Evolutionary conservation across 1,140 invertebrate species (phyloP).

Genomic region (Pseudomyrmex sp.): DNA sequence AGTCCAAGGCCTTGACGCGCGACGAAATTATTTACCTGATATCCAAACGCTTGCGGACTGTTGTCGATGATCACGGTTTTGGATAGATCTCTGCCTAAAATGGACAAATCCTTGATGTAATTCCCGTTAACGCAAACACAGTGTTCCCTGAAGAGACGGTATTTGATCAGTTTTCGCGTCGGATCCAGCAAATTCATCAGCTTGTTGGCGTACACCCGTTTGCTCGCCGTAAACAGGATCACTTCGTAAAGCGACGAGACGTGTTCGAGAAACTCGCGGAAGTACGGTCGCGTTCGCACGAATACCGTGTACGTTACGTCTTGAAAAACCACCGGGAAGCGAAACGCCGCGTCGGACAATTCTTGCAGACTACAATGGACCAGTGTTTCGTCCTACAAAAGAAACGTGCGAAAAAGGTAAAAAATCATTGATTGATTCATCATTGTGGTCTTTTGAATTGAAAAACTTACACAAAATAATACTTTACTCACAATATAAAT

Average conservation of each 20-base stretch:
- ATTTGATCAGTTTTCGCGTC: slow-evolving; percentile 95
- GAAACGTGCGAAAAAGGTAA: not conserved
- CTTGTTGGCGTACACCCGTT: slow-evolving; percentile 98
- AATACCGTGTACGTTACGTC: slow-evolving; percentile 96
- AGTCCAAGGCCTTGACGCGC: too few relatives aligned
- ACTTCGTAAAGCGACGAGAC: slow-evolving; percentile 97
- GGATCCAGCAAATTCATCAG: slow-evolving; percentile 97
- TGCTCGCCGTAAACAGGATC: slow-evolving; percentile 98
- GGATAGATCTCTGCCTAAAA: slow-evolving; percentile 96
- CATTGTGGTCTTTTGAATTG: too few relatives aligned
- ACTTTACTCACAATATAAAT: too few relatives aligned
- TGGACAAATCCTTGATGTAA: slow-evolving; percentile 98
- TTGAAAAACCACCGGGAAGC: slow-evolving; percentile 97
- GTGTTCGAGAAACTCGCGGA: slow-evolving; percentile 95
- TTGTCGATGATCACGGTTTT: slow-evolving; percentile 97
- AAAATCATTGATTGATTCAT: too few relatives aligned
- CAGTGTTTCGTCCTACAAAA: slow-evolving; percentile 93
- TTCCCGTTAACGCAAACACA: slow-evolving; percentile 98
- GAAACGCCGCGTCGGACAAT: slow-evolving; percentile 95
- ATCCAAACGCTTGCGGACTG: slow-evolving; percentile 96
- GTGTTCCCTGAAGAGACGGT: slow-evolving; percentile 96
- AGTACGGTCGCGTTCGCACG: slow-evolving; percentile 95
- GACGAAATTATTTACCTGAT: slow-evolving; percentile 88
- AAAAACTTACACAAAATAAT: too few relatives aligned
- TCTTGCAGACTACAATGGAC: slow-evolving; percentile 98